phyloP scores from a whole-genome alignment of 2,797 vertebrate genomes.

The Crenichthys baileyi region DNA sequence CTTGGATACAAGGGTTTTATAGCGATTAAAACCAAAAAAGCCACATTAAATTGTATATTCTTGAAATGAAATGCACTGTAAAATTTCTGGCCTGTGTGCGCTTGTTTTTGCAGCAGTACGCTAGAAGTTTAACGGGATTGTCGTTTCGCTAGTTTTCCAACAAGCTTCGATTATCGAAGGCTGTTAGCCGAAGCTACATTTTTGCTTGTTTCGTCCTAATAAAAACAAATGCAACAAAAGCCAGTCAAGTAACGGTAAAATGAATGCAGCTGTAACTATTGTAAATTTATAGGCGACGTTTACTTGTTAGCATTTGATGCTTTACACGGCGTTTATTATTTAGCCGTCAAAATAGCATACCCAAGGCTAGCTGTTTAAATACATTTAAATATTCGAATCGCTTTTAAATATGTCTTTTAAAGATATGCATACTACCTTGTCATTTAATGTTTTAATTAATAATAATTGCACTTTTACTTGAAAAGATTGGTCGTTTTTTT shows the following conservation, averaged over 20 bases:
- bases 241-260: rapidly evolving
- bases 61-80: background rate
- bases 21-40: rapidly evolving
- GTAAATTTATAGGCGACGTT: background rate
- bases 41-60: background rate
- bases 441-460: background rate
- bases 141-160: conserved; percentile 46
- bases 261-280: rapidly evolving
- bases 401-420: background rate
- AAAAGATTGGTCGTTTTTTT: background rate
- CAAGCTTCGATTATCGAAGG: conserved; percentile 34
- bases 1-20: background rate
- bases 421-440: background rate
- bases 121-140: conserved; percentile 55
- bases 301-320: conserved; percentile 37
- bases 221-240: rapidly evolving
- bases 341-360: conserved; percentile 23
- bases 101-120: conserved; percentile 43
- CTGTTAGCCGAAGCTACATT: conserved; percentile 37
- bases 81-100: conserved; percentile 20
- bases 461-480: too few species aligned
- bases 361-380: conserved; percentile 1
- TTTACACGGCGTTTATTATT: conserved; percentile 65
- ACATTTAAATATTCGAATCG: background rate
- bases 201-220: background rate